These are phyloP conservation scores for Nipponia nippon DNA, from an alignment of 2,113 vertebrate species.

Conservation along the genomic window DNA sequence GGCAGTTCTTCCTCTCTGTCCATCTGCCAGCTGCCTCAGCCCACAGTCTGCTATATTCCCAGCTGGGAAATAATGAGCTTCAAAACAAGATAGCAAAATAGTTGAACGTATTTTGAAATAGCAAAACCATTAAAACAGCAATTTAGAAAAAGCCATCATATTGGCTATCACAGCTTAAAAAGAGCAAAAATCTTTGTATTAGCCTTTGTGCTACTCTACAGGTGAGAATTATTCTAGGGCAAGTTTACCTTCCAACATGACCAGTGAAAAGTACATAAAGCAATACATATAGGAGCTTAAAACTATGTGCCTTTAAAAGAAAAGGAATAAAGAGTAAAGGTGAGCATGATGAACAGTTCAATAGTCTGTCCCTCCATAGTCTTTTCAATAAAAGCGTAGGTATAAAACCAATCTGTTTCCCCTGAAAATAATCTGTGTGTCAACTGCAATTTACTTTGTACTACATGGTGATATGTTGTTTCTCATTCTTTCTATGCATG, in stretches of 20 bases:
- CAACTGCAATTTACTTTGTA: not conserved
- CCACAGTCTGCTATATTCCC: conserved; percentile 15
- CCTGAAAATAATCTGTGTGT: not conserved
- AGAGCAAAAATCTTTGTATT: not conserved
- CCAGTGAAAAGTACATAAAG: not conserved
- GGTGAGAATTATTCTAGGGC: not conserved
- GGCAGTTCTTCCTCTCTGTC: conserved; percentile 20
- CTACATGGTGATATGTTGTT: not conserved
- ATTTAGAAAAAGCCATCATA: not conserved
- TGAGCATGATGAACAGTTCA: not conserved
- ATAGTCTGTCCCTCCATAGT: not conserved
- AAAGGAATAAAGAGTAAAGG: not conserved
- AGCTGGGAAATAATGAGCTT: conserved; percentile 17
- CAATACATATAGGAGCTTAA: not conserved
- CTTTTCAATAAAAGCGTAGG: not conserved
- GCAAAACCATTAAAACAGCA: not conserved
- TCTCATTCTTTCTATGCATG: not conserved
- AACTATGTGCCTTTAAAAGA: not conserved
- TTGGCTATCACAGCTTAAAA: not conserved
- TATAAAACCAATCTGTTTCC: not conserved
- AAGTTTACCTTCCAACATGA: not conserved
- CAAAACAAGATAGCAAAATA: conserved; percentile 16
- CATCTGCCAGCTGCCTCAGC: conserved; percentile 39
- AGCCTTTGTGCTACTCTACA: not conserved
- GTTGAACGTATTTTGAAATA: not conserved